A percentile compares a stretch with the other conserved stretches of the same genome.
phyloP scores from a whole-genome alignment of 2,113 vertebrate species.

The Labrus mixtus region DNA sequence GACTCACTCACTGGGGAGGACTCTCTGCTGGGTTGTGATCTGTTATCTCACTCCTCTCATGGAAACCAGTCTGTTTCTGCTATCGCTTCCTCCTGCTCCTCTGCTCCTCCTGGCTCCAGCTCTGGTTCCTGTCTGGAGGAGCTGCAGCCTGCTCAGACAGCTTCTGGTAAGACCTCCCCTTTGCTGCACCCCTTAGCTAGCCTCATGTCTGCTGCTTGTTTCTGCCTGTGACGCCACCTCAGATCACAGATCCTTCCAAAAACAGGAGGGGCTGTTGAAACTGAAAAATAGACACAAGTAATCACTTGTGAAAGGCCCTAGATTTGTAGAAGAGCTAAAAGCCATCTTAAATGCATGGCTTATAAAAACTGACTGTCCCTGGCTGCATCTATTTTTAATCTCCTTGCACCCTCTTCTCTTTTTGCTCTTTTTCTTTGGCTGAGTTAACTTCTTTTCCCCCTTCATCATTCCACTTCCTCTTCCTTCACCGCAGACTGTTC shows the following conservation, averaged over 20 bases:
- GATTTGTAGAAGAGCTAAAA: slow-evolving; percentile 43
- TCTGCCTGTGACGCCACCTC: neutral
- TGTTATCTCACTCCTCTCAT: slow-evolving; percentile 88
- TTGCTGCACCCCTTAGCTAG: slow-evolving; percentile 18
- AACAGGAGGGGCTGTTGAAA: slow-evolving; percentile 10
- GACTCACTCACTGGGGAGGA: slow-evolving; percentile 93
- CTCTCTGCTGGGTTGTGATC: slow-evolving; percentile 92
- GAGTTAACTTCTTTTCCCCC: slow-evolving; percentile 57
- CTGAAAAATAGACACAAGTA: neutral
- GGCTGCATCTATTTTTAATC: slow-evolving; percentile 55
- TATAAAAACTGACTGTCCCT: slow-evolving; percentile 45
- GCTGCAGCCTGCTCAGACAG: slow-evolving; percentile 85
- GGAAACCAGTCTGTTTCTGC: slow-evolving; percentile 76
- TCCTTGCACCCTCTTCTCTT: slow-evolving; percentile 52
- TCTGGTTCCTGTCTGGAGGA: slow-evolving; percentile 88
- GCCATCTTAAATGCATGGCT: slow-evolving; percentile 54
- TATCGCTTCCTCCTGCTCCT: slow-evolving; percentile 70
- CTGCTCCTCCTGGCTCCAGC: slow-evolving; percentile 63
- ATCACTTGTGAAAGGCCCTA: slow-evolving; percentile 41
- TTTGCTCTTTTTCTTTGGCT: slow-evolving; percentile 52
- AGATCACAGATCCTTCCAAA: slow-evolving; percentile 7
- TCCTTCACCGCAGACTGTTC: slow-evolving; percentile 90
- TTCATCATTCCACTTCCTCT: slow-evolving; percentile 71
- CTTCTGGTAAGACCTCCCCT: slow-evolving; percentile 88
- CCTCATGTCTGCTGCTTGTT: neutral